A percentile compares a stretch with the other conserved stretches of the same genome.
Evolutionary conservation across 2,113 vertebrate species (phyloP).

Genomic region (Oceanodroma tethys): DNA sequence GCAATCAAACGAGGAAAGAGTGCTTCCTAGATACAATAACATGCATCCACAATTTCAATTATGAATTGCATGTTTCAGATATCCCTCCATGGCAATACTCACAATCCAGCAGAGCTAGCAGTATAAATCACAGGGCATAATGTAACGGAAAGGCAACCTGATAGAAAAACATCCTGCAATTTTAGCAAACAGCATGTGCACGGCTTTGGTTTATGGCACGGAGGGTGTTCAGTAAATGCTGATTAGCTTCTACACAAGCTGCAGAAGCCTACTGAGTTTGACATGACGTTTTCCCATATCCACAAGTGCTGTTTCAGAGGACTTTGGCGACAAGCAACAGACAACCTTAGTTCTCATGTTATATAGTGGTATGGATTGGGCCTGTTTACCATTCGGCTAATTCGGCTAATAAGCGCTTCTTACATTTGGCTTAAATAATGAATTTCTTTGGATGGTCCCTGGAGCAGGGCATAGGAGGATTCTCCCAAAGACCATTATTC

Average conservation of each 20-base stretch:
- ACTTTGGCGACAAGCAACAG: not conserved
- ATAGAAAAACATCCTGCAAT: conserved; percentile 35
- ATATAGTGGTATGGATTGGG: not conserved
- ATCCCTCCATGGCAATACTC: not conserved
- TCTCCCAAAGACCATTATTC: not conserved
- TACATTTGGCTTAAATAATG: not conserved
- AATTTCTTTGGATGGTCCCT: not conserved
- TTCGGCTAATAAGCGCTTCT: not conserved
- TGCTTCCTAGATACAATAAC: not conserved
- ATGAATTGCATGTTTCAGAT: not conserved
- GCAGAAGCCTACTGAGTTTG: not conserved
- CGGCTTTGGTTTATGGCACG: not conserved
- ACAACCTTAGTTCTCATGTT: not conserved
- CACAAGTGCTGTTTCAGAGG: not conserved
- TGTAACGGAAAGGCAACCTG: conserved; percentile 7
- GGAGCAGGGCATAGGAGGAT: not conserved
- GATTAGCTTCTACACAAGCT: not conserved
- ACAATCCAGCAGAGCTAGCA: conserved; percentile 31
- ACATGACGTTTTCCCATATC: not conserved
- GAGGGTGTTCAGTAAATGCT: not conserved
- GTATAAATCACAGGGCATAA: conserved; percentile 39
- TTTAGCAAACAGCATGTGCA: conserved; percentile 37
- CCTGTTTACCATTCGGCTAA: not conserved
- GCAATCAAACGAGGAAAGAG: fast-evolving
- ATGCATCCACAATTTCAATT: not conserved